Evolutionary conservation across 2,888 invertebrate genomes (phyloP), one percentile per base, ranked within the genome.

Genomic region (Poecilobothrus nobilitatus): DNA sequence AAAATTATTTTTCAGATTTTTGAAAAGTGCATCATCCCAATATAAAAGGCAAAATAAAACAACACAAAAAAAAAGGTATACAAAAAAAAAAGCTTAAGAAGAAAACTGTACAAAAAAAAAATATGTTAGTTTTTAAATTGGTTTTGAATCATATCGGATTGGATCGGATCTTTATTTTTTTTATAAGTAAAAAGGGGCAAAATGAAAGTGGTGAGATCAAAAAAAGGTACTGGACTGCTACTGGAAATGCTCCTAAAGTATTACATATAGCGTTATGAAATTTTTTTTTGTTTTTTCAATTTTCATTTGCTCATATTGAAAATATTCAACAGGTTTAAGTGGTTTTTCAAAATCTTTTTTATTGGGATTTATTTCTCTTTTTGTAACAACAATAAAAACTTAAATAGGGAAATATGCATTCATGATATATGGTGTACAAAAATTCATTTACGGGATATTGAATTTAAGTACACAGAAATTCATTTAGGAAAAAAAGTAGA

Each of bases 281-380:
- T 27, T 27, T 27, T 8, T 37, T 37, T 8, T 37, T 37, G 1
- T 37, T 37, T 37, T 37, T 12, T 37, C 2, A 53, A 15, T 53
- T 53, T 18, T 18, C 12, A 18, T 53, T 53, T 5, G 53, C 15
- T 53, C 15, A 6, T 53, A 53, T 53, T 53, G 53, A 18, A 18
- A 53, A 53, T 53, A 53, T 53, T 53, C 53, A 53, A 53, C 53
- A 53, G 53, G 53, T 53, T 53, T n/a, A 53, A 53, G 15, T 53
- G 53, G 53, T 15, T 53, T 53, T 27, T 27, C 27, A 27, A 27
- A 27, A 1, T 53, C 15, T 53, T 18, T 53, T 53, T 5, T 53
- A 12, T 53, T 53, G 9, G 18, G 2, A 12, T 1, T 53, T 53
- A 18, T 53, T 53, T 53, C 18, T 53, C 18, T 15, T 53, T 53